phyloP scores from a whole-genome alignment of 2,113 vertebrate species.

The Halichoerus grypus region DNA sequence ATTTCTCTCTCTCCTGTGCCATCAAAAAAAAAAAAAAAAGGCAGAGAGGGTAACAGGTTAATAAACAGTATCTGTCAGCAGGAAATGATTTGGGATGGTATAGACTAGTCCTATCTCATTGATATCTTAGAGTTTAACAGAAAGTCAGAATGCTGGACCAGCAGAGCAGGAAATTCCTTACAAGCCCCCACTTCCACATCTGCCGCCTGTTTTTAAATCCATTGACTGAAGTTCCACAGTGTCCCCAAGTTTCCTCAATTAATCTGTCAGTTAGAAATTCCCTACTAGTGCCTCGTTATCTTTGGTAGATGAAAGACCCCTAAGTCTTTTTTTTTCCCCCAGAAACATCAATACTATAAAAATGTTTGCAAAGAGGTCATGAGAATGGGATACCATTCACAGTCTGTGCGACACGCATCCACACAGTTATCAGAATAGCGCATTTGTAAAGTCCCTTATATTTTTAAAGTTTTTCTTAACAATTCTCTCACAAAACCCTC shows the following conservation, averaged over 20 bases:
- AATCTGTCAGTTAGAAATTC: conserved; percentile 83
- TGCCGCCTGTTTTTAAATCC: conserved; percentile 82
- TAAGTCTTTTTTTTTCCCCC: not conserved
- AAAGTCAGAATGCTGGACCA: conserved; percentile 69
- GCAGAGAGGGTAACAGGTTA: not conserved
- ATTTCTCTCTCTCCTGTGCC: not conserved
- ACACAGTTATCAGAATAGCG: not conserved
- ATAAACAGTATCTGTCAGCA: conserved; percentile 35
- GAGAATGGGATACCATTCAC: not conserved
- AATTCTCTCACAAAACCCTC: not conserved
- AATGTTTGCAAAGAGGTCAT: conserved; percentile 7
- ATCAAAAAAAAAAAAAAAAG: not conserved
- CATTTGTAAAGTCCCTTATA: not conserved
- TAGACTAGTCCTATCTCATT: conserved; percentile 73
- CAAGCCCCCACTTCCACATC: conserved; percentile 81
- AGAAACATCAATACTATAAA: conserved; percentile 49
- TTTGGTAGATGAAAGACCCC: conserved; percentile 75
- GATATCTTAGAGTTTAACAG: conserved; percentile 75
- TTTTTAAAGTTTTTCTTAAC: not conserved
- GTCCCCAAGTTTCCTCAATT: conserved; percentile 84
- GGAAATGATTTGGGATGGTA: conserved; percentile 63
- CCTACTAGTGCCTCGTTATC: conserved; percentile 65
- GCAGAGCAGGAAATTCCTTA: conserved; percentile 67
- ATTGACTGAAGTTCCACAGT: conserved; percentile 81
- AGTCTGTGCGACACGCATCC: not conserved